Conservation (phyloP, 2,113 vertebrate species). For the Turdus rufiventris region DNA sequence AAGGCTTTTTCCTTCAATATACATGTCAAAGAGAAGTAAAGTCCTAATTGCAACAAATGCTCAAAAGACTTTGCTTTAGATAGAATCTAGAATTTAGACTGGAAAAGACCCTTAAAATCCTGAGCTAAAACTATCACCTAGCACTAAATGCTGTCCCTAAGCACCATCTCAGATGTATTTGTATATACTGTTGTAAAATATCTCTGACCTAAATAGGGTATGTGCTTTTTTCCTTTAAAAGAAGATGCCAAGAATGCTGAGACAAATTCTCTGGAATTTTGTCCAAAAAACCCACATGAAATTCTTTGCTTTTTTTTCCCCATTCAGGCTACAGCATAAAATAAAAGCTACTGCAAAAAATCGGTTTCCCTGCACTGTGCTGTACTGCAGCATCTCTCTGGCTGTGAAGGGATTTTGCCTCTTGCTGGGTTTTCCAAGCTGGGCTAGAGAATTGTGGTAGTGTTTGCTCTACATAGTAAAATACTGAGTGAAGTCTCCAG, state of each 20-base stretch:
- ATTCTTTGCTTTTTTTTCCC: not conserved
- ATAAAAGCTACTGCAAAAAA: not conserved
- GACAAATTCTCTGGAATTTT: not conserved
- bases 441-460: not conserved
- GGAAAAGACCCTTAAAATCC: not conserved
- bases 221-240: not conserved
- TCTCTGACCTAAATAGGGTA: not conserved
- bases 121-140: not conserved
- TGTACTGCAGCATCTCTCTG: not conserved
- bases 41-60: not conserved
- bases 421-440: not conserved
- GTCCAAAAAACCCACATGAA: not conserved
- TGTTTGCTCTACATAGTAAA: not conserved
- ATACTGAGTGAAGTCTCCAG: not conserved
- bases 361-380: not conserved
- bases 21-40: not conserved
- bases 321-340: not conserved
- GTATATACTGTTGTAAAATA: not conserved
- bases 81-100: not conserved
- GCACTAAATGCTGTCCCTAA: not conserved
- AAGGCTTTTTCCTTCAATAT: not conserved
- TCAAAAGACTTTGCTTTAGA: not conserved
- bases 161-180: not conserved
- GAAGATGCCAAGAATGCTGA: not conserved
- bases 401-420: not conserved